Base-by-base conservation (phyloP, 1,140 invertebrate genomes). In the Microplitis mediator region DNA sequence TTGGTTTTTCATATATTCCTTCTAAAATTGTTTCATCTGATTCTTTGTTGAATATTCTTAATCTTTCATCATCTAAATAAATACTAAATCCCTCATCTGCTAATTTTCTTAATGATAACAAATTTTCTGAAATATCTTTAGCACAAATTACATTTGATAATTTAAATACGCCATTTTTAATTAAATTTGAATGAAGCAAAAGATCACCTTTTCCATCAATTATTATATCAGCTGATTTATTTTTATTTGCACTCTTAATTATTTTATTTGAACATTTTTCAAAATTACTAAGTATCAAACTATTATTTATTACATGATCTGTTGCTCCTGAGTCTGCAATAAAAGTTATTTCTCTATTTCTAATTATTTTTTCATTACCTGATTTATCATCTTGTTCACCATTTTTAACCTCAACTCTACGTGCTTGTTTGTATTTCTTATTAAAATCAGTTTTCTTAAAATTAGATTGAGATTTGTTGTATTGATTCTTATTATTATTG, bases 291-390 rank as follows among this genome's bases (percentile, higher is more conserved):
- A 13, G 56, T n/a, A 58, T 71, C 39, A 58, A 78, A 75, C 31
- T 66, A 54, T 39, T 71, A 51, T 74, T 74, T n/a, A 63, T 51
- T 5, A 75, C 34, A 35, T 77, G 76, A 6, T 74, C 72, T 50
- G 74, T 75, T 31, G 71, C 69, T 11, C 68, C 74, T 9, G 75
- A 78, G 67, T 74, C 75, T 39, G 63, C 69, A 14, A 76, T 36
- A 39, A 75, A 72, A 52, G 11, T 52, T 14, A 52, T 52, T n/a
- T 52, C 4, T 3, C 11, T 11, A n/a, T 52, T 52, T 52, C 3
- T n/a, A 52, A n/a, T n/a, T n/a, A n/a, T n/a, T n/a, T n/a, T n/a
- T n/a, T 14, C 14, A 11, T 52, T 52, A 52, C 51, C 51, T 52
- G 51, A 11, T n/a, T 52, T 52, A n/a, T 52, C 51, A 52, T 14